Conservation (phyloP, 2,888 invertebrate genomes). For the Gari tellinella region DNA sequence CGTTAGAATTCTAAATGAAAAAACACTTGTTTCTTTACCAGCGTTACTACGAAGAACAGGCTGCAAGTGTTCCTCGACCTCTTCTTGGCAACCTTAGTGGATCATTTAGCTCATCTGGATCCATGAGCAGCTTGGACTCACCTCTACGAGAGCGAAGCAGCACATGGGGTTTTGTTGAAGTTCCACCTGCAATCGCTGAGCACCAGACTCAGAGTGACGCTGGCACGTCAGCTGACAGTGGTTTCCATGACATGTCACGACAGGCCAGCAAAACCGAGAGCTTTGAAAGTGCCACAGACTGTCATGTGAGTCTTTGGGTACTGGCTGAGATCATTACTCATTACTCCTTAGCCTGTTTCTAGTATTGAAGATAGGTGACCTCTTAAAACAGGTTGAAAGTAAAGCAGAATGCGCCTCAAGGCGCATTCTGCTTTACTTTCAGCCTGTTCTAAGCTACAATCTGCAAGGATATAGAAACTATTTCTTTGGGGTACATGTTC, state of each 20-base stretch:
- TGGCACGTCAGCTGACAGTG: slow-evolving; percentile 71
- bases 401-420: too few relatives aligned
- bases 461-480: too few relatives aligned
- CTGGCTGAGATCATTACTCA: too few relatives aligned
- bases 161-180: slow-evolving; percentile 62
- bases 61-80: slow-evolving; percentile 18
- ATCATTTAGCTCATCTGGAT: slow-evolving; percentile 45
- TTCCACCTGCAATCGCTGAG: slow-evolving; percentile 67
- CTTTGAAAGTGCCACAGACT: slow-evolving; percentile 68
- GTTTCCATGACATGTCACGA: slow-evolving; percentile 76
- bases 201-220: slow-evolving; percentile 66
- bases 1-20: too few relatives aligned
- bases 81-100: slow-evolving; percentile 44
- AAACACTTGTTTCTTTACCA: slow-evolving; percentile 41
- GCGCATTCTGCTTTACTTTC: too few relatives aligned
- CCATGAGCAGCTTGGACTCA: slow-evolving; percentile 54
- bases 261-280: slow-evolving; percentile 80
- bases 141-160: slow-evolving; percentile 50
- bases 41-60: slow-evolving; percentile 60
- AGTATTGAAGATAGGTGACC: too few relatives aligned
- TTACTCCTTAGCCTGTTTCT: too few relatives aligned
- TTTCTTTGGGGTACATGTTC: too few relatives aligned
- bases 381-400: too few relatives aligned
- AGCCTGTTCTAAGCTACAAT: too few relatives aligned
- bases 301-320: too few relatives aligned